Conservation (phyloP, 2,888 invertebrate species). For the Helleia helle region DNA sequence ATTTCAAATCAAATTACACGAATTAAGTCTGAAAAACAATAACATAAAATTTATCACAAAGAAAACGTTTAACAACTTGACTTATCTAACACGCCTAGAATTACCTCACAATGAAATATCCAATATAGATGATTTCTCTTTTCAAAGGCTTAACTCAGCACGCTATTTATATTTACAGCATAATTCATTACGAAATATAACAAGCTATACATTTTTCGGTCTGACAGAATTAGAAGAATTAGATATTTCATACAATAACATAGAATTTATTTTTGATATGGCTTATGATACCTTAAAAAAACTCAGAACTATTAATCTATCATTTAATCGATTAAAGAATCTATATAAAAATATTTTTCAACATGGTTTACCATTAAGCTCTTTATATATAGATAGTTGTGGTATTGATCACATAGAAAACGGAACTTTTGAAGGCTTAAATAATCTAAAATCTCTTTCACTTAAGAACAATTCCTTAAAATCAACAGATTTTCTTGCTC, state of each 20-base stretch:
- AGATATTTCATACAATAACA: slow-evolving; percentile 81
- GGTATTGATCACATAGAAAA: slow-evolving; percentile 82
- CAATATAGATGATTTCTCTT: slow-evolving; percentile 86
- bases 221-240: slow-evolving; percentile 86
- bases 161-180: slow-evolving; percentile 85
- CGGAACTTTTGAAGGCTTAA: slow-evolving; percentile 82
- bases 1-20: slow-evolving; percentile 85
- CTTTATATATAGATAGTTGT: slow-evolving; percentile 83
- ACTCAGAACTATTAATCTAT: slow-evolving; percentile 83
- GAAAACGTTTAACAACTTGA: slow-evolving; percentile 82
- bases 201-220: slow-evolving; percentile 82
- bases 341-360: slow-evolving; percentile 84
- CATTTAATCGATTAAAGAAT: slow-evolving; percentile 82
- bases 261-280: slow-evolving; percentile 80
- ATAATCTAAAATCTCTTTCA: slow-evolving; percentile 85
- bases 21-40: slow-evolving; percentile 88
- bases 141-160: slow-evolving; percentile 82
- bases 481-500: slow-evolving; percentile 77
- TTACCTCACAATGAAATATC: slow-evolving; percentile 86
- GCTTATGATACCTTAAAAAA: slow-evolving; percentile 85
- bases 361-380: slow-evolving; percentile 82
- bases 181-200: slow-evolving; percentile 81
- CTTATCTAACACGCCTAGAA: slow-evolving; percentile 82
- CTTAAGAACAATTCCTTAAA: slow-evolving; percentile 82
- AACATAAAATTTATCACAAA: slow-evolving; percentile 80